phyloP scores from a whole-genome alignment of 1,140 invertebrate species.

The Rhopalosiphum maidis region DNA sequence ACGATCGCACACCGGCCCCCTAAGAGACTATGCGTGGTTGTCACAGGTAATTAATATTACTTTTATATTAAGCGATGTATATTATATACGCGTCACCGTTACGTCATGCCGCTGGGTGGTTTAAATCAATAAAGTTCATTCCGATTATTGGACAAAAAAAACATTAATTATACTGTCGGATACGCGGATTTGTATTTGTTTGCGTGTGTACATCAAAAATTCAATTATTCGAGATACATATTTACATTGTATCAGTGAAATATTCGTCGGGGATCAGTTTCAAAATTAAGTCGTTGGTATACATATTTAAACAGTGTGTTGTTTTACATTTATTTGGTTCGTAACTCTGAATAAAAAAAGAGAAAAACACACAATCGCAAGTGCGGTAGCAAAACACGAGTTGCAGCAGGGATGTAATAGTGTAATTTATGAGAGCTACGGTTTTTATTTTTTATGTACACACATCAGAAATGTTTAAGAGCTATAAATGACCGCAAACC shows the following conservation, averaged over 20 bases:
- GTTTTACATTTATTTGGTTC: background rate
- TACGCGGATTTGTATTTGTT: background rate
- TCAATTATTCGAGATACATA: conserved; percentile 7
- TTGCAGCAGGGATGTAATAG: background rate
- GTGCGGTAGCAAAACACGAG: background rate
- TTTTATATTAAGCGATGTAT: background rate
- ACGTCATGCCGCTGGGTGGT: background rate
- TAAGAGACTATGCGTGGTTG: background rate
- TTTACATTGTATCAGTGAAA: background rate
- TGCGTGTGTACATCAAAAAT: background rate
- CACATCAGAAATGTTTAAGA: background rate
- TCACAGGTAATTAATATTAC: background rate
- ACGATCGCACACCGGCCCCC: background rate
- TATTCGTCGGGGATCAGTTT: background rate
- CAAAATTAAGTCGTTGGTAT: background rate
- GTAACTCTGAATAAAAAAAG: background rate
- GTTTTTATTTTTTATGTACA: conserved; percentile 10
- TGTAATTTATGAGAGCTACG: background rate
- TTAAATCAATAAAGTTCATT: background rate
- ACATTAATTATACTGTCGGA: background rate
- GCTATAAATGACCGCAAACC: background rate
- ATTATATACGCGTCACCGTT: background rate
- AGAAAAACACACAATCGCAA: background rate
- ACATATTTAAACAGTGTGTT: background rate
- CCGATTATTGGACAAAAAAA: background rate